phyloP scores from a whole-genome alignment of 2,113 vertebrate genomes.

The Sinocyclocheilus anshuiensis region DNA sequence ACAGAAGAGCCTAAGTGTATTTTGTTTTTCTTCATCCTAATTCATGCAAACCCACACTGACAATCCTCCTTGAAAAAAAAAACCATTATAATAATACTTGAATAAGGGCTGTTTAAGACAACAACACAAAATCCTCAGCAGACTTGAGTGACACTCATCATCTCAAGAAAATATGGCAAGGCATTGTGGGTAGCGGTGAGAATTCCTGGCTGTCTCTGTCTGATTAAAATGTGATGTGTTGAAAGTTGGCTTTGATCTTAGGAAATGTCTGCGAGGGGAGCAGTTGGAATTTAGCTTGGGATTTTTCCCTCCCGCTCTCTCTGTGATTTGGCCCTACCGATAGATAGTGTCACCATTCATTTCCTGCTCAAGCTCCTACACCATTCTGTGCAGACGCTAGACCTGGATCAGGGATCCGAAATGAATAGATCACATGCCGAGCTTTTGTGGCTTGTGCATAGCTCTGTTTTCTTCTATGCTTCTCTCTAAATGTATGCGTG shows the following conservation, averaged over 20 bases:
- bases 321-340: slow-evolving; percentile 53
- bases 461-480: slow-evolving; percentile 33
- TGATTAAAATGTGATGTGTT: slow-evolving; percentile 73
- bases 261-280: slow-evolving; percentile 70
- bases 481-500: slow-evolving; percentile 39
- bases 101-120: neutral
- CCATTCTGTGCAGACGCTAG: slow-evolving; percentile 39
- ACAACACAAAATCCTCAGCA: slow-evolving; percentile 38
- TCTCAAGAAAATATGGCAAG: slow-evolving; percentile 43
- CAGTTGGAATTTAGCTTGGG: slow-evolving; percentile 68
- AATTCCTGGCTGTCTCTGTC: slow-evolving; percentile 67
- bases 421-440: slow-evolving; percentile 49
- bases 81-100: neutral
- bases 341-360: slow-evolving; percentile 68
- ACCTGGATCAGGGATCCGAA: slow-evolving; percentile 41
- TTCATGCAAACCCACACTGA: neutral
- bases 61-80: neutral
- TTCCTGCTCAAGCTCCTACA: slow-evolving; percentile 65
- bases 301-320: slow-evolving; percentile 57
- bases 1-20: neutral
- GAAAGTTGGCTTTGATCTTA: slow-evolving; percentile 78
- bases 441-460: slow-evolving; percentile 37
- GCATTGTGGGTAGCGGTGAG: slow-evolving; percentile 66
- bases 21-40: neutral
- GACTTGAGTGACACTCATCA: slow-evolving; percentile 26